phyloP scores from a whole-genome alignment of 2,113 vertebrate genomes.

The Actinemys pallida region DNA sequence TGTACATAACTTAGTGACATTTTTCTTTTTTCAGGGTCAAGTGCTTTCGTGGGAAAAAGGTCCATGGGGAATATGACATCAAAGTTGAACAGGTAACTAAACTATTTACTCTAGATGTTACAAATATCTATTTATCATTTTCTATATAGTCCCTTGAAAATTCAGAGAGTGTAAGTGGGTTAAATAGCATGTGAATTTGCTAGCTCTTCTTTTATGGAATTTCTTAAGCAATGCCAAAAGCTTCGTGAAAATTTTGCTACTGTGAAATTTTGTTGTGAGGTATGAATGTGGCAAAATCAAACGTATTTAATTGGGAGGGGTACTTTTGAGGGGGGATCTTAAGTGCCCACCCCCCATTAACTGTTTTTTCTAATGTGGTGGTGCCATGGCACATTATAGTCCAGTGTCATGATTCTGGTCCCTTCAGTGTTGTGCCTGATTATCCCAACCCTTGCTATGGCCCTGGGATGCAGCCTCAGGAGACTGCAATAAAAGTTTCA shows the following conservation, averaged over 20 bases:
- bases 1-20: neutral
- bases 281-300: neutral
- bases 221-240: neutral
- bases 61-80: constrained; percentile 95
- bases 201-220: neutral
- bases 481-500: neutral
- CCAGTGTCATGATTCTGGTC: neutral
- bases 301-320: neutral
- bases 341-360: neutral
- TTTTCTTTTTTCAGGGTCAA: constrained; percentile 87
- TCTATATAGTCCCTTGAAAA: neutral
- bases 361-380: neutral
- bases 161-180: neutral
- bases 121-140: neutral
- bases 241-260: neutral
- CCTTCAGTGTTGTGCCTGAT: neutral
- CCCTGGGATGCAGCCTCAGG: neutral
- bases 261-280: neutral
- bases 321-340: neutral
- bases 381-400: neutral
- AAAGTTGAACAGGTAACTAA: constrained; percentile 94
- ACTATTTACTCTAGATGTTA: neutral
- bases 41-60: constrained; percentile 95
- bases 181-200: neutral
- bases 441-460: neutral